phyloP scores from a whole-genome alignment of 2,113 vertebrate genomes.

The Upupa epops region DNA sequence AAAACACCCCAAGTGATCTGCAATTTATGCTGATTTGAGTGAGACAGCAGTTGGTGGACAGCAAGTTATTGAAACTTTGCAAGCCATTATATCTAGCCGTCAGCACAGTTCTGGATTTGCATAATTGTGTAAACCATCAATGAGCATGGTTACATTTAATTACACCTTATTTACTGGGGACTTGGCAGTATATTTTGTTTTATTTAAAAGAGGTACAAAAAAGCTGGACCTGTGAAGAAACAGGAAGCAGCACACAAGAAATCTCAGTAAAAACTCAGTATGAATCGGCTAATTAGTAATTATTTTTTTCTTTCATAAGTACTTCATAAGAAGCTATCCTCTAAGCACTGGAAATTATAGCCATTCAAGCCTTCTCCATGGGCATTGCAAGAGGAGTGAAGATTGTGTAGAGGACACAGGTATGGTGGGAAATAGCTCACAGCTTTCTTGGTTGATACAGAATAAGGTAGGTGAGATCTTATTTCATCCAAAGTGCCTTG shows the following conservation, averaged over 20 bases:
- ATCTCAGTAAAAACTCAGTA: too few species aligned
- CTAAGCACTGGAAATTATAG: not conserved
- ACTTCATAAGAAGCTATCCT: not conserved
- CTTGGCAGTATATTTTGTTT: constrained; percentile 7
- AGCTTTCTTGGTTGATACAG: not conserved
- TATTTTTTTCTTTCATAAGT: constrained; percentile 22
- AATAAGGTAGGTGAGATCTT: not conserved
- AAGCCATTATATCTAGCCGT: not conserved
- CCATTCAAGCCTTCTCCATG: not conserved
- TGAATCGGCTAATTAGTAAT: constrained; percentile 1
- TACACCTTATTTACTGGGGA: constrained; percentile 12
- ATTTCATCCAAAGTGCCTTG: not conserved
- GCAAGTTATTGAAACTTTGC: constrained; percentile 20
- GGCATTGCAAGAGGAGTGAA: not conserved
- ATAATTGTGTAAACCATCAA: constrained; percentile 31
- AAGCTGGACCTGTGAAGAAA: not conserved
- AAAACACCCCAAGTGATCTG: not conserved
- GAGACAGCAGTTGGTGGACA: constrained; percentile 20
- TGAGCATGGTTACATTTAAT: constrained; percentile 39
- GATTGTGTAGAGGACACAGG: not conserved
- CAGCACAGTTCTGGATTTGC: not conserved
- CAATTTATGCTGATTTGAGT: constrained; percentile 13
- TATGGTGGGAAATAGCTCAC: not conserved
- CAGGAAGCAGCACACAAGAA: not conserved
- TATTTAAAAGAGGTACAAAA: constrained; percentile 3